Conservation (phyloP, 2,888 invertebrate species). For the Dolichopus griseipennis region DNA sequence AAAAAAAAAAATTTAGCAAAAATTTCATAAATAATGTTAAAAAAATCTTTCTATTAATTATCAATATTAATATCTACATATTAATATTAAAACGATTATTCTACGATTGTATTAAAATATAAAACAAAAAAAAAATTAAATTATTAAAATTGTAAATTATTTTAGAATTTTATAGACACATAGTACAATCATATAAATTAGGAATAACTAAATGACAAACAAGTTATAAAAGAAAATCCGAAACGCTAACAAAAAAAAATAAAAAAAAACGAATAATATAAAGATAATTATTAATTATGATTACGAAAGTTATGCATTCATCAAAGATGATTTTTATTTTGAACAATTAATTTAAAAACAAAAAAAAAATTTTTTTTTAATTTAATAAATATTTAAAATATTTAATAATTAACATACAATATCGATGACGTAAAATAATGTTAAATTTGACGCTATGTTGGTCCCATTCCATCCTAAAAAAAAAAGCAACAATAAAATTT, state of each 20-base stretch:
- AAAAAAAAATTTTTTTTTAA: neutral
- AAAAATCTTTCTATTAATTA: neutral
- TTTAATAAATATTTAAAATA: neutral
- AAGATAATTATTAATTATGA: too few relatives aligned
- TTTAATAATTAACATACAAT: neutral
- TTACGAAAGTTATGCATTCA: neutral
- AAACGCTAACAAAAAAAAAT: neutral
- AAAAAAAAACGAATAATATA: neutral
- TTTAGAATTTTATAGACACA: slow-evolving; percentile 4
- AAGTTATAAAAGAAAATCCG: neutral
- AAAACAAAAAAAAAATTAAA: neutral
- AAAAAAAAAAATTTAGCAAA: neutral
- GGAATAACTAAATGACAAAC: neutral
- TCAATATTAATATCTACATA: neutral
- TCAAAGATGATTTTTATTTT: neutral
- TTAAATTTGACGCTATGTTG: too few relatives aligned
- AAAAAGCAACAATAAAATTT: too few relatives aligned
- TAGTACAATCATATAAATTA: slow-evolving; percentile 6
- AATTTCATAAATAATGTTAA: neutral
- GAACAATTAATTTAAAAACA: neutral
- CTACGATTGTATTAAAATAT: neutral
- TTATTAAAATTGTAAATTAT: neutral
- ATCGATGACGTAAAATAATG: too few relatives aligned
- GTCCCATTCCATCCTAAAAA: too few relatives aligned
- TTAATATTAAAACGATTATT: slow-evolving; percentile 1